Evolutionary conservation across 1,140 invertebrate species (phyloP).

Genomic region (Drosophila ercepeae): DNA sequence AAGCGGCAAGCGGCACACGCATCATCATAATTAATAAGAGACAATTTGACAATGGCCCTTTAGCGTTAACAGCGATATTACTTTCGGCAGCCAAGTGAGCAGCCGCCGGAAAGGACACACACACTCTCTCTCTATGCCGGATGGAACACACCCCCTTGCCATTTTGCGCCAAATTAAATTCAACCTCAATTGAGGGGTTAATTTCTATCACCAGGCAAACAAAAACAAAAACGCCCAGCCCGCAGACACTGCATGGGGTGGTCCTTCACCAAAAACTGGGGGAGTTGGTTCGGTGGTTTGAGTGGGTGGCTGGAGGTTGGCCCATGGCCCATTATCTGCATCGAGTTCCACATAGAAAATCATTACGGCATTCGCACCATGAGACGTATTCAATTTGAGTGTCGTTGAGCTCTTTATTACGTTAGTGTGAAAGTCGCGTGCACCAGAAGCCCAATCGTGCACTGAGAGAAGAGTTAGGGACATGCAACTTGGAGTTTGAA

Average conservation of each 20-base stretch:
- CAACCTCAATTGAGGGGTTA: conserved; percentile 84
- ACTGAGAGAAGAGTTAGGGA: conserved; percentile 23
- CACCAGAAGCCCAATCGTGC: conserved; percentile 46
- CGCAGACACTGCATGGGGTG: conserved; percentile 46
- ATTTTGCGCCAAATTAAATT: conserved; percentile 84
- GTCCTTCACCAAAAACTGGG: conserved; percentile 1
- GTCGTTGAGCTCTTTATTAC: conserved; percentile 83
- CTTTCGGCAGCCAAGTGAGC: conserved; percentile 70
- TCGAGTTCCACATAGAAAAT: conserved; percentile 81
- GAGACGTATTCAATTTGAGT: conserved; percentile 83
- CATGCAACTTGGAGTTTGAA: too few relatives aligned
- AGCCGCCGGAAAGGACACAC: conserved; percentile 42
- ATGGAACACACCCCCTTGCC: conserved; percentile 64
- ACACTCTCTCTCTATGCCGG: conserved; percentile 17
- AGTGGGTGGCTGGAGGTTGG: conserved; percentile 24
- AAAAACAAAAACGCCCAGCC: conserved; percentile 74
- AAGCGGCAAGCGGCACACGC: conserved; percentile 65
- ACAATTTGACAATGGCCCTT: conserved; percentile 82
- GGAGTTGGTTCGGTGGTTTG: conserved; percentile 3
- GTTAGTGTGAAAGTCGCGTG: conserved; percentile 82
- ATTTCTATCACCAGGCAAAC: conserved; percentile 83
- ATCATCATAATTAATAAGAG: conserved; percentile 83
- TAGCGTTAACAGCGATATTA: conserved; percentile 80
- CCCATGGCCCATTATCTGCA: conserved; percentile 79
- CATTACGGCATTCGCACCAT: conserved; percentile 81